Percentiles rank a stretch among this genome's conserved stretches.
phyloP scores from a whole-genome alignment of 2,797 vertebrate species.

The Peromyscus attwateri region DNA sequence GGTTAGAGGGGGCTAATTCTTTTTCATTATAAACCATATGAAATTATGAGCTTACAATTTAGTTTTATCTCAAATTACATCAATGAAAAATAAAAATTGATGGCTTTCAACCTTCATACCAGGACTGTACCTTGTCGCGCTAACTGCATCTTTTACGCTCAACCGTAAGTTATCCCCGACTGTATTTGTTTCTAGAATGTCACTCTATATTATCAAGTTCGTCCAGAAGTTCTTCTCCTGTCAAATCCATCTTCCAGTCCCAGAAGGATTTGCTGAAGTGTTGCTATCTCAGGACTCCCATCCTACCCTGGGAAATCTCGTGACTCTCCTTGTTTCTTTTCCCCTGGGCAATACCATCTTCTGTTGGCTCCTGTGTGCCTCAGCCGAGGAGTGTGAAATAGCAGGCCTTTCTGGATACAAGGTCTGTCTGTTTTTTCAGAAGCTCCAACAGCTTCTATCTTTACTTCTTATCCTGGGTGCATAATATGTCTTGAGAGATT shows the following conservation, averaged over 20 bases:
- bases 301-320: conserved; percentile 31
- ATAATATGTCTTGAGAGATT: not conserved
- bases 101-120: not conserved
- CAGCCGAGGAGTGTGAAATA: not conserved
- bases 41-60: not conserved
- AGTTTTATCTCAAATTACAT: not conserved
- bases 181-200: not conserved
- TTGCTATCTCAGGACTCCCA: not conserved
- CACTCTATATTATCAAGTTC: not conserved
- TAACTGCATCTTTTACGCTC: not conserved
- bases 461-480: not conserved
- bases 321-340: not conserved
- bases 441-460: not conserved
- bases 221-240: not conserved
- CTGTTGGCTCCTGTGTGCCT: not conserved
- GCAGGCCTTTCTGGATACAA: not conserved
- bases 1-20: not conserved
- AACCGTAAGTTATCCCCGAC: not conserved
- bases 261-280: not conserved
- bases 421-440: not conserved
- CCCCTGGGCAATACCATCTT: not conserved
- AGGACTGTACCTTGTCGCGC: not conserved
- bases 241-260: not conserved
- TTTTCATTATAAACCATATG: not conserved
- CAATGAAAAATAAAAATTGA: not conserved